A percentile compares a stretch with the other conserved stretches of the same genome.
These are phyloP conservation scores for Abrostola triplasia DNA, from an alignment of 2,888 invertebrate genomes.

Conservation along the genomic window DNA sequence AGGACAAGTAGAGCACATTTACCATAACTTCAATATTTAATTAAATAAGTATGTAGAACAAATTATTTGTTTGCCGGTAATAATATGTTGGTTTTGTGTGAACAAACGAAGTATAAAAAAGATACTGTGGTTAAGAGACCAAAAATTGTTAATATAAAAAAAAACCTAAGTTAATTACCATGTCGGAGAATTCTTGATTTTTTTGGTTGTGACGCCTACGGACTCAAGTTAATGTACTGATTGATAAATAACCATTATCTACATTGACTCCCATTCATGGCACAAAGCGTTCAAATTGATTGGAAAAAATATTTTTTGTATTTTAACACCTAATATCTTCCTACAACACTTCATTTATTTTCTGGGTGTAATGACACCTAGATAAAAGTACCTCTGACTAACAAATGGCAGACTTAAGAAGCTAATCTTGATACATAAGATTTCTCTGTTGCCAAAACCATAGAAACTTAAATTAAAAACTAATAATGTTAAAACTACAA, in stretches of 20 bases:
- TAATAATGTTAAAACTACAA: too few relatives aligned
- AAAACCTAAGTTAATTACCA: conserved; percentile 29
- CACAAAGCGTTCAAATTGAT: conserved; percentile 25
- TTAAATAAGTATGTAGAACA: too few relatives aligned
- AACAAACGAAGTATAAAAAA: too few relatives aligned
- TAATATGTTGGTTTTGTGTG: too few relatives aligned
- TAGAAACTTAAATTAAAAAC: too few relatives aligned
- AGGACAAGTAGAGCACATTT: too few relatives aligned
- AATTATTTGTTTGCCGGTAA: too few relatives aligned
- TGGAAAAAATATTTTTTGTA: conserved; percentile 16
- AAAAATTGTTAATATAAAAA: conserved; percentile 13
- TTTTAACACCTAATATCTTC: conserved; percentile 27
- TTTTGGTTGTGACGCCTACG: conserved; percentile 46
- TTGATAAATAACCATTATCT: conserved; percentile 48
- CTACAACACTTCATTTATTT: conserved; percentile 13
- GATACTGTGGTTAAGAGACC: background rate
- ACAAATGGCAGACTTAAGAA: background rate
- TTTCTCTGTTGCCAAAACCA: too few relatives aligned
- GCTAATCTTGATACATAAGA: background rate
- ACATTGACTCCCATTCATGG: conserved; percentile 19
- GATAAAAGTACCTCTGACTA: too few relatives aligned
- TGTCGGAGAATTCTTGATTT: conserved; percentile 18
- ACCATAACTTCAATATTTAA: too few relatives aligned
- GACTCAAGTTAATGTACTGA: conserved; percentile 39
- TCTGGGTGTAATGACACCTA: background rate